Percentiles rank a stretch among this genome's conserved stretches.
Evolutionary conservation across 2,797 vertebrate species (phyloP).

Genomic region (Lepus townsendii): DNA sequence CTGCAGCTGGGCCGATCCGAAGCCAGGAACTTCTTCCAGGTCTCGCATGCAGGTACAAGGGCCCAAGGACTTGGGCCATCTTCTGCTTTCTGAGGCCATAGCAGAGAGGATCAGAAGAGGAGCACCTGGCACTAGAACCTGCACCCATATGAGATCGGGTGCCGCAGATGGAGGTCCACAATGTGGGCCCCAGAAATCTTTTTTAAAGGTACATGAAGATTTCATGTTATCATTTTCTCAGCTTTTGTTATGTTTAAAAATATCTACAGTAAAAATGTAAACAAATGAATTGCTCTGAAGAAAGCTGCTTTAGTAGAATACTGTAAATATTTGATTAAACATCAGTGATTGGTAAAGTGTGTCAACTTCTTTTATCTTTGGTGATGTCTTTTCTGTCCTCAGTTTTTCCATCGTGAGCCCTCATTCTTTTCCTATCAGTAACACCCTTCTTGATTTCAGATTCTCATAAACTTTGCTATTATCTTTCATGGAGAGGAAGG

Average conservation of each 20-base stretch:
- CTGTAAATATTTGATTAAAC: not conserved
- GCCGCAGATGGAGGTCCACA: too few species aligned
- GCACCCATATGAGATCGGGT: too few species aligned
- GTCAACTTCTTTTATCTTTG: slow-evolving; percentile 2
- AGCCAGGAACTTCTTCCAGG: too few species aligned
- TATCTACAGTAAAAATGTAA: slow-evolving; percentile 14
- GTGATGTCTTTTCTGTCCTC: not conserved
- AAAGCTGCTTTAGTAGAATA: slow-evolving; percentile 14
- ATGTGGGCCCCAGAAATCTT: too few species aligned
- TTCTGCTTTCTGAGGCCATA: too few species aligned
- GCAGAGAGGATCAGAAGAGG: too few species aligned
- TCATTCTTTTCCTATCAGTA: slow-evolving; percentile 23
- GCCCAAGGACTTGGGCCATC: too few species aligned
- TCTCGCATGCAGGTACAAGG: too few species aligned
- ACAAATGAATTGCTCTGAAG: not conserved
- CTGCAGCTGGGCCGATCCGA: too few species aligned
- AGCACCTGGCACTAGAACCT: too few species aligned
- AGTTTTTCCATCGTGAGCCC: not conserved
- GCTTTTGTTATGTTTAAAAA: slow-evolving; percentile 46
- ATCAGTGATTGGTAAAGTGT: not conserved
- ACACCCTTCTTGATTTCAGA: not conserved
- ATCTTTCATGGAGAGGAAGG: slow-evolving; percentile 29
- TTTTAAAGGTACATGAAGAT: not conserved
- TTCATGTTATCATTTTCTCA: slow-evolving; percentile 49
- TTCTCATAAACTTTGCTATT: slow-evolving; percentile 22